phyloP scores from a whole-genome alignment of 1,140 invertebrate genomes.

The Leptopilina clavipes region DNA sequence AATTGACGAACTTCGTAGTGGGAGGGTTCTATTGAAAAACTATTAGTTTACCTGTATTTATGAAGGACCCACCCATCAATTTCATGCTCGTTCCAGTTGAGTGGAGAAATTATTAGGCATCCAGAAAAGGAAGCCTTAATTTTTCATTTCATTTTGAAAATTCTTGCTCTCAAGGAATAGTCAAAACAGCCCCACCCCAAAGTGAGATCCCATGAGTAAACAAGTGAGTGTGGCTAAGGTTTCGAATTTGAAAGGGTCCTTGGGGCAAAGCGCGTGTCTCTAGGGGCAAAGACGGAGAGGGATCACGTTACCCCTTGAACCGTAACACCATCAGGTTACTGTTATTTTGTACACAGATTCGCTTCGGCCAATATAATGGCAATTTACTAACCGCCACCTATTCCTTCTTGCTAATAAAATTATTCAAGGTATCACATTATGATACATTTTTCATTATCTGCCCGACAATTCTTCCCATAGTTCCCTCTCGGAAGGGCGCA shows the following conservation, averaged over 20 bases:
- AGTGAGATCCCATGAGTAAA: slow-evolving; percentile 44
- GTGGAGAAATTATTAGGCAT: background rate
- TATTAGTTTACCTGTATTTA: slow-evolving; percentile 17
- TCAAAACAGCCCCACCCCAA: slow-evolving; percentile 60
- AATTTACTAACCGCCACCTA: slow-evolving; percentile 50
- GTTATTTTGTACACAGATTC: slow-evolving; percentile 70
- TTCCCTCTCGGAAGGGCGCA: background rate
- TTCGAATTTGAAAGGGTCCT: slow-evolving; percentile 42
- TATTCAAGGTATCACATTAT: slow-evolving; percentile 70
- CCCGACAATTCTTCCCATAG: background rate
- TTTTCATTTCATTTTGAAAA: slow-evolving; percentile 49
- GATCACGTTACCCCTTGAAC: slow-evolving; percentile 44
- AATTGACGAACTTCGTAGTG: background rate
- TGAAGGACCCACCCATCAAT: slow-evolving; percentile 34
- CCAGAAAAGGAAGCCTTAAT: slow-evolving; percentile 38
- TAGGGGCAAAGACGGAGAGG: slow-evolving; percentile 43
- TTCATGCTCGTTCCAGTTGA: slow-evolving; percentile 17
- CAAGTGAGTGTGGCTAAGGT: slow-evolving; percentile 39
- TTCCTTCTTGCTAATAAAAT: slow-evolving; percentile 62
- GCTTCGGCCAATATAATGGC: slow-evolving; percentile 69
- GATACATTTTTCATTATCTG: slow-evolving; percentile 40
- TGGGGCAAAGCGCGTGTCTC: slow-evolving; percentile 52
- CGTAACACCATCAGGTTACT: slow-evolving; percentile 69
- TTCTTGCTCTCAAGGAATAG: slow-evolving; percentile 42
- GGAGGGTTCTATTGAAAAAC: background rate